Evolutionary conservation across 2,888 invertebrate genomes (phyloP).

Genomic region (Molorchus minor): DNA sequence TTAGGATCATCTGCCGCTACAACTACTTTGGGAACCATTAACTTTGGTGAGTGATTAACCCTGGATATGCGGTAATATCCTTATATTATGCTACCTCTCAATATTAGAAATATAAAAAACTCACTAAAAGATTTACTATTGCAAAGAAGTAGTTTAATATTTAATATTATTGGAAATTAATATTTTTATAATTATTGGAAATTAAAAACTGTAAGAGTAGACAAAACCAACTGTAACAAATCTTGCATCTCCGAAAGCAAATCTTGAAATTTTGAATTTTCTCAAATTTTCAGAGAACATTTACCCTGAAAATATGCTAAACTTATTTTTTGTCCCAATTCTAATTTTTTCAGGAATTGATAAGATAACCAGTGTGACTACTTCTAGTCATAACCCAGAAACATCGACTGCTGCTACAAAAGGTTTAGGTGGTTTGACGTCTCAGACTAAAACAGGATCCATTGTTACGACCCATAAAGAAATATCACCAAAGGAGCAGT

Average conservation of each 20-base stretch:
- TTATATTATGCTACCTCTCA: not conserved
- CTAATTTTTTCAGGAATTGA: constrained; percentile 13
- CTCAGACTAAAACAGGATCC: constrained; percentile 60
- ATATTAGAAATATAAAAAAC: not conserved
- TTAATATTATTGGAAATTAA: not conserved
- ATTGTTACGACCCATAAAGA: constrained; percentile 59
- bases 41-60: constrained; percentile 20
- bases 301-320: not conserved
- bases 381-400: constrained; percentile 12
- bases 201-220: not conserved
- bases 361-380: constrained; percentile 31
- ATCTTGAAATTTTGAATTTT: no score
- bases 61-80: not conserved
- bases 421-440: constrained; percentile 78
- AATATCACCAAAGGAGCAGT: constrained; percentile 70
- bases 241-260: not conserved
- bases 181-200: not conserved
- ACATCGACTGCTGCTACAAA: constrained; percentile 49
- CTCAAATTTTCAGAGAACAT: not conserved
- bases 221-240: not conserved
- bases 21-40: constrained; percentile 27
- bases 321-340: not conserved
- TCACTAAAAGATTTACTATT: not conserved
- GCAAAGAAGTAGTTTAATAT: not conserved
- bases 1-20: constrained; percentile 31